These are phyloP conservation scores for Drosophila kuntzei DNA, from an alignment of 2,888 invertebrate species.

Conservation along the genomic window DNA sequence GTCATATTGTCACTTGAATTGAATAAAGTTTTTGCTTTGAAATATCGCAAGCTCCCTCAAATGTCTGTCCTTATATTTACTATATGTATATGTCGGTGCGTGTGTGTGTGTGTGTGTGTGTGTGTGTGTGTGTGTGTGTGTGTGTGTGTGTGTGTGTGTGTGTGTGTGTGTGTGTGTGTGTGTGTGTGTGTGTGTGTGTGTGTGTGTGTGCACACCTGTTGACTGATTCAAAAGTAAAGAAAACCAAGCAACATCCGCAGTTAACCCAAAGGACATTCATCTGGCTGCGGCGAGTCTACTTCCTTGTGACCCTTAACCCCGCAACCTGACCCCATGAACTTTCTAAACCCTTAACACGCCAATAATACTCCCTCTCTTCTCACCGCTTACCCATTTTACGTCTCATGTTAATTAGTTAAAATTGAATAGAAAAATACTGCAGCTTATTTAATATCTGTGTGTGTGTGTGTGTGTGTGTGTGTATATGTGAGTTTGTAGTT, in stretches of 20 bases:
- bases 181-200: not conserved
- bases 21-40: constrained; percentile 68
- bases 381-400: too few relatives aligned
- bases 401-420: constrained; percentile 19
- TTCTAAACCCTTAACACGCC: not conserved
- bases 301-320: constrained; percentile 20
- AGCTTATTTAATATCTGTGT: constrained; percentile 1
- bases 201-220: constrained; percentile 23
- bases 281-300: constrained; percentile 15
- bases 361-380: not conserved
- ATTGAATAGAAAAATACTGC: constrained; percentile 21
- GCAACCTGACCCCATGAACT: constrained; percentile 1
- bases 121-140: constrained; percentile 4
- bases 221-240: constrained; percentile 3
- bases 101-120: not conserved
- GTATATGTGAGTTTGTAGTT: constrained; percentile 13
- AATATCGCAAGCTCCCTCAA: constrained; percentile 11
- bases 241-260: constrained; percentile 14
- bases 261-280: constrained; percentile 14
- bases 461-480: not conserved
- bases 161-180: not conserved
- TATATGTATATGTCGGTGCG: too few relatives aligned
- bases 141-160: too few relatives aligned
- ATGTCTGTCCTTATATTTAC: too few relatives aligned
- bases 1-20: constrained; percentile 62